A percentile compares a stretch with the other conserved stretches of the same genome.
Evolutionary conservation across 1,140 invertebrate species (phyloP).

Genomic region (Coelopa frigida): DNA sequence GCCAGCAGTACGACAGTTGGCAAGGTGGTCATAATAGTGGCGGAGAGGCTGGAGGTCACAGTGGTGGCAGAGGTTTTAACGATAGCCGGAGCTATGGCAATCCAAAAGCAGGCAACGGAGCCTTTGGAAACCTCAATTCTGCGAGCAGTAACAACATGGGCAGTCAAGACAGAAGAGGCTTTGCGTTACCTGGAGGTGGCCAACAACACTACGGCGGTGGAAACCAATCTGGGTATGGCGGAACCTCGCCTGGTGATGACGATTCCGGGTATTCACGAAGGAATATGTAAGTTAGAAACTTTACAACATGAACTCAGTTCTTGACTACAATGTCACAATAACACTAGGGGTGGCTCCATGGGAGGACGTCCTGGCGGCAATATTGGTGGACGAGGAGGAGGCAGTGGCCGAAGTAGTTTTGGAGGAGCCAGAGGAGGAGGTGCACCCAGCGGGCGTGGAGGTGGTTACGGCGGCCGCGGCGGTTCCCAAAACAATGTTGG

Average conservation of each 20-base stretch:
- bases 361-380: not conserved
- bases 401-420: not conserved
- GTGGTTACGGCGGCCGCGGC: constrained; percentile 39
- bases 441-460: not conserved
- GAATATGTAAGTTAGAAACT: constrained; percentile 16
- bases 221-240: not conserved
- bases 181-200: constrained; percentile 9
- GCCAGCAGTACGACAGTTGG: constrained; percentile 19
- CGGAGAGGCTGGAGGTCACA: constrained; percentile 19
- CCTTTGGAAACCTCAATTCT: constrained; percentile 8
- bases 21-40: not conserved
- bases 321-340: too few species aligned
- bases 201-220: constrained; percentile 2
- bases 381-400: not conserved
- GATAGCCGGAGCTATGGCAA: constrained; percentile 34
- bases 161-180: constrained; percentile 17
- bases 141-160: constrained; percentile 17
- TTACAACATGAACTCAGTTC: too few species aligned
- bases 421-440: constrained; percentile 2
- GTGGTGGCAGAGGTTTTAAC: constrained; percentile 33
- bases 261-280: not conserved
- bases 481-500: constrained; percentile 41
- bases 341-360: too few species aligned
- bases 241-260: constrained; percentile 3
- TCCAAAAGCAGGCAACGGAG: constrained; percentile 7